Evolutionary conservation across 2,797 vertebrate genomes (phyloP).

Genomic region (Neomorphus geoffroyi): DNA sequence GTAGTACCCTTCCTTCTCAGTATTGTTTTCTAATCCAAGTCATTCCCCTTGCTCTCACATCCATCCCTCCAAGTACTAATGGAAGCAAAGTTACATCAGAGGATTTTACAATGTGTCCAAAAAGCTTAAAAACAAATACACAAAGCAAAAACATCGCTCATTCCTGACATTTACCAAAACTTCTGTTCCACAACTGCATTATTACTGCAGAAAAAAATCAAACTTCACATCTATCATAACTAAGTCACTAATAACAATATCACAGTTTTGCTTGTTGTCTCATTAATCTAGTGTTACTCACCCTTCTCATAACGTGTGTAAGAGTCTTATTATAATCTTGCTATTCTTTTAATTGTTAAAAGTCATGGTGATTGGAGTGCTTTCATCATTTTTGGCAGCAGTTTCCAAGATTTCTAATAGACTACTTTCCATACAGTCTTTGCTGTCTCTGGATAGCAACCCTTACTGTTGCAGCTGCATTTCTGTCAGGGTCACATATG

Average conservation of each 20-base stretch:
- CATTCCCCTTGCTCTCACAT: neutral
- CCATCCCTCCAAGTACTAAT: neutral
- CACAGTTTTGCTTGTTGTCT: neutral
- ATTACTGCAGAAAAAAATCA: neutral
- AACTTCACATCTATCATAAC: neutral
- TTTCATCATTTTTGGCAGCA: neutral
- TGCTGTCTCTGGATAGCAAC: neutral
- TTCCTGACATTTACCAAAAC: neutral
- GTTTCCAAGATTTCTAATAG: neutral
- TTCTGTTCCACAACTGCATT: neutral
- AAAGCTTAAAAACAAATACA: neutral
- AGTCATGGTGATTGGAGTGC: neutral
- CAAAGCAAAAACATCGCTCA: neutral
- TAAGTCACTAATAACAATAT: neutral
- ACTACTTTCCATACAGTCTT: neutral
- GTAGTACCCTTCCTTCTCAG: neutral
- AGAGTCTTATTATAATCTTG: neutral
- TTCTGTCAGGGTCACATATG: neutral
- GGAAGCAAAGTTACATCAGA: neutral
- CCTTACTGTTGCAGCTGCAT: neutral
- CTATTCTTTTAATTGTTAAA: conserved; percentile 5
- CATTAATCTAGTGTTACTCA: neutral
- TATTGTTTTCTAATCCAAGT: neutral
- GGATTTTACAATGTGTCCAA: neutral
- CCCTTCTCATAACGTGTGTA: neutral